phyloP scores from a whole-genome alignment of 1,140 invertebrate species.

The Teleogryllus occipitalis region DNA sequence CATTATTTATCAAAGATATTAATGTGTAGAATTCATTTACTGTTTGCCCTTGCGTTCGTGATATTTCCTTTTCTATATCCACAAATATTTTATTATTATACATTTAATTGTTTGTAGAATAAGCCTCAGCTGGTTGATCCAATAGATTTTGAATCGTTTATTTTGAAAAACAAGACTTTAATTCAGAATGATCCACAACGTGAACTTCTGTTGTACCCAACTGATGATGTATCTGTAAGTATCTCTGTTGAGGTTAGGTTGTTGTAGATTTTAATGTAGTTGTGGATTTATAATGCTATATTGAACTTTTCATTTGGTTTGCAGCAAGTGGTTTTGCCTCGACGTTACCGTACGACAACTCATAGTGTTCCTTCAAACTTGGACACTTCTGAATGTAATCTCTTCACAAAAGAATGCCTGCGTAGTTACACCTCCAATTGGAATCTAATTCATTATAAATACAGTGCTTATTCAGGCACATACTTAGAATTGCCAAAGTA shows the following conservation, averaged over 20 bases:
- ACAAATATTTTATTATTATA: neutral
- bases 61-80: no score
- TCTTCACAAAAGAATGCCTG: constrained; percentile 78
- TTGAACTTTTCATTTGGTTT: constrained; percentile 27
- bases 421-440: constrained; percentile 78
- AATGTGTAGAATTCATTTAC: no score
- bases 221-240: constrained; percentile 85
- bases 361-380: constrained; percentile 54
- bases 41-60: no score
- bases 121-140: constrained; percentile 72
- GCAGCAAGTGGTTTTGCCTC: constrained; percentile 69
- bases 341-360: constrained; percentile 64
- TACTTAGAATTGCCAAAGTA: constrained; percentile 80
- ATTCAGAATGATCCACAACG: constrained; percentile 87
- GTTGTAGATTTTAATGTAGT: neutral
- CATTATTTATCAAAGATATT: no score
- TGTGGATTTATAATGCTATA: neutral
- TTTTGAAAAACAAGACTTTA: constrained; percentile 81
- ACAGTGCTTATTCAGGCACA: constrained; percentile 70
- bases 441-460: constrained; percentile 83
- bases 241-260: constrained; percentile 8
- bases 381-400: constrained; percentile 46
- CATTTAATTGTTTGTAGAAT: constrained; percentile 48
- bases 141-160: constrained; percentile 83
- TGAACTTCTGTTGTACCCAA: constrained; percentile 80